A percentile compares a stretch with the other conserved stretches of the same genome.
phyloP scores from a whole-genome alignment of 2,888 invertebrate genomes.

The Slavum lentiscoides region DNA sequence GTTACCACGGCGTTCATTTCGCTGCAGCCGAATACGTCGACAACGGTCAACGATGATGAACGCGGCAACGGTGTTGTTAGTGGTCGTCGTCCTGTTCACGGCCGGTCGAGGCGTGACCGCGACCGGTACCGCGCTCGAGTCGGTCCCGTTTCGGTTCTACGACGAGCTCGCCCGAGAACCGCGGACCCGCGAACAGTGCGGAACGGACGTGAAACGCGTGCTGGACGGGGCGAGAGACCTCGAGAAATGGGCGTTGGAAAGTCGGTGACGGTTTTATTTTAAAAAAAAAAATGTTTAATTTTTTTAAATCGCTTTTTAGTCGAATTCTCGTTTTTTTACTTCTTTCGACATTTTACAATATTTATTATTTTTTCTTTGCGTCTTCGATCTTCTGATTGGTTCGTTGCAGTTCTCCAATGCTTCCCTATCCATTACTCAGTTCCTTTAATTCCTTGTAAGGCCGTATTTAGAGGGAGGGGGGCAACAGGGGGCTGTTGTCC shows the following conservation, averaged over 20 bases:
- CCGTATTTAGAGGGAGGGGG: no score
- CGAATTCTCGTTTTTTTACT: no score
- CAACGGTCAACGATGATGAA: neutral
- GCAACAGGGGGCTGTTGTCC: no score
- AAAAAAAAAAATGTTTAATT: no score
- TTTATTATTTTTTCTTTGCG: no score
- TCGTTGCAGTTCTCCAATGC: no score
- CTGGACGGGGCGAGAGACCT: constrained; percentile 20
- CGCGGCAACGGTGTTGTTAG: neutral
- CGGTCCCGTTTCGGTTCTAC: constrained; percentile 34
- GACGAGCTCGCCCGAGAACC: constrained; percentile 8
- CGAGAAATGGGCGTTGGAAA: constrained; percentile 40
- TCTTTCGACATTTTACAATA: no score
- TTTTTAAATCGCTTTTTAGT: no score
- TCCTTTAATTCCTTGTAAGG: no score
- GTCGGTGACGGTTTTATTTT: constrained; percentile 17
- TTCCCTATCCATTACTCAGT: no score
- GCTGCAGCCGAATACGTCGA: no score
- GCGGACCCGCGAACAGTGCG: neutral
- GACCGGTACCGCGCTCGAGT: neutral
- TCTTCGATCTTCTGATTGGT: no score
- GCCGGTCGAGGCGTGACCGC: neutral
- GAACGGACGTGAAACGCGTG: constrained; percentile 4
- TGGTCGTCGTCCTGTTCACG: neutral
- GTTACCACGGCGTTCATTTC: neutral